Evolutionary conservation across 2,888 invertebrate species (phyloP), one percentile per base, ranked within the genome.

Genomic region (Limnephilus rhombicus): DNA sequence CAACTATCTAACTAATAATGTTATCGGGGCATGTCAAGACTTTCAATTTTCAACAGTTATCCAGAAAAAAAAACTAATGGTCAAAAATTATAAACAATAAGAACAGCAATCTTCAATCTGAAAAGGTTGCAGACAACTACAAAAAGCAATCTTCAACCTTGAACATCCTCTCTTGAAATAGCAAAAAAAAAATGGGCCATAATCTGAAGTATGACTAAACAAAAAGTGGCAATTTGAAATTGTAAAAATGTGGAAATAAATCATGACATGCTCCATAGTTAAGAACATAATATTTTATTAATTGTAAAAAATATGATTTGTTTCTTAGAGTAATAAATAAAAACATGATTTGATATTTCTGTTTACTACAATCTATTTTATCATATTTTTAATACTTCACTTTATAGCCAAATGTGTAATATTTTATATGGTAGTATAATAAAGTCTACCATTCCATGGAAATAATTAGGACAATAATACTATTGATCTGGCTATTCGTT

Each of bases 261-360:
- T 7, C 24, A 5, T 68, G 68, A 9, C 68, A 24, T 24, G 68
- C 68, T 68, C 24, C 68, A 13, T 53, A 53, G 4, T 53, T 53
- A 53, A 53, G 4, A 53, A 18, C 4, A 53, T 18, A 53, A 53
- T 68, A 68, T 68, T 68, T 68, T 68, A 53, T 68, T 18, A 18
- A 68, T 5, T 18, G 7, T 18, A 4, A 24, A 68, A 41, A 68
- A 68, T 68, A 7, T 68, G 68, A 68, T n/a, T 68, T 68, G 68
- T 68, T 68, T 24, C 68, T 68, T 24, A 68, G 68, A 68, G 68
- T 68, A n/a, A 68, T 68, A 68, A 68, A 68, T 68, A 68, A 68
- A 68, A 68, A 68, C 68, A 68, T 68, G 68, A 68, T 68, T 68
- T 68, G 68, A 68, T 68, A 68, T 68, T 68, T 68, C 68, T 68